Evolutionary conservation across 2,113 vertebrate species (phyloP), one percentile per base, ranked within the genome.

Genomic region (Paedocypris sp.): DNA sequence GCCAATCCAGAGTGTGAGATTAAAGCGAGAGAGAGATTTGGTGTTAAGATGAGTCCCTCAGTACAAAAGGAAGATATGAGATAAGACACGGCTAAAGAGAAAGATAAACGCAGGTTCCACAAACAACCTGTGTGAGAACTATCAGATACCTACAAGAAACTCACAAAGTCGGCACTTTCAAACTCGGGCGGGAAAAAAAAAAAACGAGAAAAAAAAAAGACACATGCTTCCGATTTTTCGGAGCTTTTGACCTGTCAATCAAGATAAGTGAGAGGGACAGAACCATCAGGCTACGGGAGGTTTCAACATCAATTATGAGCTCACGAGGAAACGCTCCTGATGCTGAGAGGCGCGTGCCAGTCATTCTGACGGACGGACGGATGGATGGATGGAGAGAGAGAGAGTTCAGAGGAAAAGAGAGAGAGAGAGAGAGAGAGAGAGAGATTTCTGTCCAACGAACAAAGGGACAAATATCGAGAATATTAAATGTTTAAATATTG

Each of bases 271-370:
- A 32, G 39, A 64, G 41, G 11, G 42, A 64, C 42, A 64, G 25
- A 49, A 68, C 62, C 60, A 68, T 56, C 59, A 53, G 43, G 58
- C 67, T 60, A 51, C 62, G 53, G 48, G 4, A 11, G 20, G 47
- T 63, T 67, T 19, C 26, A 64, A 67, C 20, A 46, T 23, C 29
- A 45, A 63, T 67, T 71, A 52, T 43, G 60, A 38, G 64, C 28
- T 54, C 7, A 35, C 45, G 41, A 35, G 16, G 32, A 49, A 60
- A 54, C 45, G n/a, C n/a, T n/a, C 5, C 22, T 22, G 6, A 29
- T 35, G 2, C 18, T 10, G 48, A 18, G 12, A 35, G 49, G 38
- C 23, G 16, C 48, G 32, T 53, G 32, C 51, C 68, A 45, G 12
- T 66, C 58, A 62, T 12, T 10, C 3, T 13, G 16, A 22, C 19